A percentile compares a stretch with the other conserved stretches of the same genome.
These are phyloP conservation scores for Hemichromis elongatus DNA, from an alignment of 2,113 vertebrate genomes.

Conservation along the genomic window DNA sequence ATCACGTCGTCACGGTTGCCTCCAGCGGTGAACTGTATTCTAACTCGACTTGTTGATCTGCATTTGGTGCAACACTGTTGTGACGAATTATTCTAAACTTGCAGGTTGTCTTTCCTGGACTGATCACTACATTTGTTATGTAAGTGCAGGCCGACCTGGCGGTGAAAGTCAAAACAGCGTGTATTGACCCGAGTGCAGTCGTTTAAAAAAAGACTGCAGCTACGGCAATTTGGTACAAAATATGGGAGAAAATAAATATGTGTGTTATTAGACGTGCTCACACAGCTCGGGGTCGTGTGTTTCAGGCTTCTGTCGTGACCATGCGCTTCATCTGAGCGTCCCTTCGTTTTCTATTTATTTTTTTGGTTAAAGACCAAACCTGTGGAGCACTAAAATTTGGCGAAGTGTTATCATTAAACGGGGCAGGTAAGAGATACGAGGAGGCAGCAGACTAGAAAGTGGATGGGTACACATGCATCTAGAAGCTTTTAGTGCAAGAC, in stretches of 20 bases:
- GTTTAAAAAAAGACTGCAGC: not conserved
- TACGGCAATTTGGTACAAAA: not conserved
- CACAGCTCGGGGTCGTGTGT: not conserved
- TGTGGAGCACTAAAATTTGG: not conserved
- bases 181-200: not conserved
- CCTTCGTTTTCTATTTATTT: not conserved
- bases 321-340: not conserved
- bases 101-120: not conserved
- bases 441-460: not conserved
- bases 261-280: not conserved
- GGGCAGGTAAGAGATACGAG: not conserved
- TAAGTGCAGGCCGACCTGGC: not conserved
- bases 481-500: constrained; percentile 11
- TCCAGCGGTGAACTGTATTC: not conserved
- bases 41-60: not conserved
- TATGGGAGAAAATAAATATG: not conserved
- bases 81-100: not conserved
- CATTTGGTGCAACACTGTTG: not conserved
- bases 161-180: not conserved
- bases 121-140: not conserved
- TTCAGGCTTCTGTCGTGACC: not conserved
- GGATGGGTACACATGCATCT: not conserved
- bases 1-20: not conserved
- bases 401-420: not conserved
- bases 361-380: not conserved